phyloP scores from a whole-genome alignment of 2,888 invertebrate genomes.

The Philhelius pedissequus region DNA sequence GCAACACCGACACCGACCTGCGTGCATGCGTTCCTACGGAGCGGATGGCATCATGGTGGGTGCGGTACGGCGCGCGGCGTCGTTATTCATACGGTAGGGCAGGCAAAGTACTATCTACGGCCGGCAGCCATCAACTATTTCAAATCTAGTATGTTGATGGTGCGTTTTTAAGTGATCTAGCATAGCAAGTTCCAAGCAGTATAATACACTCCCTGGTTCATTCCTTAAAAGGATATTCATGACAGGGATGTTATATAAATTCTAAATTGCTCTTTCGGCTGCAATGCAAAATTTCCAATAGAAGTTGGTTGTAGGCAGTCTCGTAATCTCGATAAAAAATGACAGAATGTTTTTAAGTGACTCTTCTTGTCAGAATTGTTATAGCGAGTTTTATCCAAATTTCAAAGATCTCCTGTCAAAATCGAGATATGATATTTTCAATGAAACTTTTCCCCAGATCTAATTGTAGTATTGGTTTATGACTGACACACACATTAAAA shows the following conservation, averaged over 20 bases:
- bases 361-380: too few species aligned
- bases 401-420: too few species aligned
- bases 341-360: too few species aligned
- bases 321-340: too few species aligned
- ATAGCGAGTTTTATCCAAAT: too few species aligned
- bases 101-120: not conserved
- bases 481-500: too few species aligned
- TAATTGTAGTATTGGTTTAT: too few species aligned
- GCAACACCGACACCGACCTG: conserved; percentile 3
- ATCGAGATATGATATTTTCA: too few species aligned
- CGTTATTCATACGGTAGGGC: conserved; percentile 2
- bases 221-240: not conserved
- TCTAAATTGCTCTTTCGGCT: not conserved
- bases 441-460: too few species aligned
- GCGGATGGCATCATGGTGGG: not conserved
- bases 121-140: conserved; percentile 18
- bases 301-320: too few species aligned
- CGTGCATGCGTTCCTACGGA: not conserved
- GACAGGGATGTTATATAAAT: not conserved
- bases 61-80: not conserved
- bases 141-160: conserved; percentile 37
- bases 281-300: too few species aligned
- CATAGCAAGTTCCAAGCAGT: not conserved
- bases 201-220: not conserved
- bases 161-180: conserved; percentile 34